phyloP scores from a whole-genome alignment of 2,888 invertebrate genomes.

The Dryobotodes eremita region DNA sequence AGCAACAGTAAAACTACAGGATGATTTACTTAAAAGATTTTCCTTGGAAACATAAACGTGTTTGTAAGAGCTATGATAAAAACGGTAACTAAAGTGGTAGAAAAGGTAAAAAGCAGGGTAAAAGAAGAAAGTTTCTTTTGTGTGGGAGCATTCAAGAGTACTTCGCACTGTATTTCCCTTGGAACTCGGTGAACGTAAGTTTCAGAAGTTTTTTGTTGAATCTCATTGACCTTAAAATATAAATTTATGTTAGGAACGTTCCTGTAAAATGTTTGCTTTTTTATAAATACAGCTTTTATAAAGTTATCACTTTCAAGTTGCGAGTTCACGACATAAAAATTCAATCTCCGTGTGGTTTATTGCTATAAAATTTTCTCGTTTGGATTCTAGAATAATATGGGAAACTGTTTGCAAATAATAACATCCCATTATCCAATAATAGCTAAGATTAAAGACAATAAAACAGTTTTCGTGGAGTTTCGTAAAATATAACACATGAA shows the following conservation, averaged over 20 bases:
- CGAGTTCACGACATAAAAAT: background rate
- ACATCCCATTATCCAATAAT: background rate
- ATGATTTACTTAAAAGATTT: constrained; percentile 10
- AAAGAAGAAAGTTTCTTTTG: constrained; percentile 45
- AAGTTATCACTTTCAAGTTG: background rate
- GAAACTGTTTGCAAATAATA: background rate
- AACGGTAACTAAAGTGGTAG: constrained; percentile 22
- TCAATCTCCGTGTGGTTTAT: background rate
- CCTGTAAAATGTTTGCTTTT: background rate
- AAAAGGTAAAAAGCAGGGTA: constrained; percentile 33
- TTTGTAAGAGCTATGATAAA: constrained; percentile 37
- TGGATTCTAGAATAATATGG: background rate
- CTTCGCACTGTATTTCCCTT: constrained; percentile 34
- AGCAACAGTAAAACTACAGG: background rate
- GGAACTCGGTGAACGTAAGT: constrained; percentile 38
- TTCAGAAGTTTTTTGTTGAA: constrained; percentile 35
- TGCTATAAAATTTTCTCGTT: background rate
- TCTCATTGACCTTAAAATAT: constrained; percentile 22
- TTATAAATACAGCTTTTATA: background rate
- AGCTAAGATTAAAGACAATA: background rate
- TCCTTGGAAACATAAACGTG: background rate
- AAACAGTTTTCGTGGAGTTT: background rate
- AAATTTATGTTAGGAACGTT: constrained; percentile 1
- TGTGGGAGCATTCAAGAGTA: constrained; percentile 30
- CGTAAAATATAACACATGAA: background rate